A percentile compares a stretch with the other conserved stretches of the same genome.
Conservation (phyloP, 2,888 invertebrate genomes). For the Xestia sexstrigata region DNA sequence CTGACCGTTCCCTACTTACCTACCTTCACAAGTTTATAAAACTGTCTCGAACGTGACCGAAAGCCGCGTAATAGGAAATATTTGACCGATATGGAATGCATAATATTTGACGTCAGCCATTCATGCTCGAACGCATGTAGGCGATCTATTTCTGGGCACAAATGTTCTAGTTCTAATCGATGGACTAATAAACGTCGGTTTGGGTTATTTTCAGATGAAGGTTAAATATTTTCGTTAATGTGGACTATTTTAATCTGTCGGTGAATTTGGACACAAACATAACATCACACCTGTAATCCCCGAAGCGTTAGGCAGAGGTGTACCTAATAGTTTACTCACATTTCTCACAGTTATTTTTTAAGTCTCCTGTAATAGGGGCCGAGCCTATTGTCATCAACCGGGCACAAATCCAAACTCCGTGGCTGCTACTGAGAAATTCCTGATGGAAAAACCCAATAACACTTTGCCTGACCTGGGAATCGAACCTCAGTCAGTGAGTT, state of each 20-base stretch:
- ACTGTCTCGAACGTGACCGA: not conserved
- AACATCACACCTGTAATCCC: too few species aligned
- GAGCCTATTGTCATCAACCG: too few species aligned
- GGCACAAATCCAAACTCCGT: too few species aligned
- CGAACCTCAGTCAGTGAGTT: too few species aligned
- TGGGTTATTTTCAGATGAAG: not conserved
- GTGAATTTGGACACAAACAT: not conserved
- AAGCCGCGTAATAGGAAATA: constrained; percentile 11
- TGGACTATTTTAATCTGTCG: not conserved
- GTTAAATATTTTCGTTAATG: not conserved
- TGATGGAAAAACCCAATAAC: too few species aligned
- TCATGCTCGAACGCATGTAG: constrained; percentile 40
- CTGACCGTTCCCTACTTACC: not conserved
- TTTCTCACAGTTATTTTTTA: too few species aligned
- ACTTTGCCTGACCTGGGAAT: too few species aligned
- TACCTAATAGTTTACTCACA: too few species aligned
- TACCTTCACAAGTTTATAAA: not conserved
- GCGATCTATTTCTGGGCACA: constrained; percentile 33
- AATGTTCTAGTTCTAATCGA: constrained; percentile 12
- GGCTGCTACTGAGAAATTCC: too few species aligned
- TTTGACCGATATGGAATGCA: constrained; percentile 43
- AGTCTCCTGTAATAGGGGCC: too few species aligned
- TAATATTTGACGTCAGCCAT: constrained; percentile 46
- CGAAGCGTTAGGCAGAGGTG: too few species aligned
- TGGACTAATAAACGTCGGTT: not conserved